These are phyloP conservation scores for Eugnorisma glareosa DNA, from an alignment of 2,888 invertebrate genomes.

Conservation along the genomic window DNA sequence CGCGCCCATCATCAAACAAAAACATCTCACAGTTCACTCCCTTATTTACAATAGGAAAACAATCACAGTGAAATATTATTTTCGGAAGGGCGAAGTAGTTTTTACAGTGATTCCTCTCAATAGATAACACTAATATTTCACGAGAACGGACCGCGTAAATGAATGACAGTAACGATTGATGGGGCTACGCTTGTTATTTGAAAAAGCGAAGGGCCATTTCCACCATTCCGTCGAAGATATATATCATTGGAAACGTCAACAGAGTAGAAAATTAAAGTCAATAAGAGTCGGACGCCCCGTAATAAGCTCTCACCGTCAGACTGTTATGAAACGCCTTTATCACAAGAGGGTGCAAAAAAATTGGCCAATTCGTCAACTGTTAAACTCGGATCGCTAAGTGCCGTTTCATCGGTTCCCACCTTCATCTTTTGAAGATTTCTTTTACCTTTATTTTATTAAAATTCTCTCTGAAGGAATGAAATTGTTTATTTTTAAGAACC, in stretches of 20 bases:
- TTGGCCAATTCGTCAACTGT: conserved; percentile 88
- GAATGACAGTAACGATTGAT: conserved; percentile 88
- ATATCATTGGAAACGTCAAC: conserved; percentile 89
- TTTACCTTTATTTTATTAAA: conserved; percentile 76
- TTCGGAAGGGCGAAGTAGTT: conserved; percentile 83
- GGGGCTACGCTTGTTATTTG: conserved; percentile 88
- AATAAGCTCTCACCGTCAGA: conserved; percentile 81
- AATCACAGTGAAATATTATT: conserved; percentile 88
- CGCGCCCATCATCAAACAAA: conserved; percentile 80
- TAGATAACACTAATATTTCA: conserved; percentile 89
- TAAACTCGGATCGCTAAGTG: conserved; percentile 81
- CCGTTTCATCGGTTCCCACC: conserved; percentile 83
- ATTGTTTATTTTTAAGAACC: conserved; percentile 63
- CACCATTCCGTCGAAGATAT: conserved; percentile 84
- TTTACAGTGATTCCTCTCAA: conserved; percentile 85
- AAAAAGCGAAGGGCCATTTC: conserved; percentile 89
- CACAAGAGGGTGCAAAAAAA: conserved; percentile 79
- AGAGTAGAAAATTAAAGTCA: conserved; percentile 90
- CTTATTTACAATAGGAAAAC: conserved; percentile 89
- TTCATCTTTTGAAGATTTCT: conserved; percentile 74
- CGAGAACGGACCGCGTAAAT: conserved; percentile 84
- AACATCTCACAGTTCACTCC: conserved; percentile 80
- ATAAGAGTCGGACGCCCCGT: conserved; percentile 82
- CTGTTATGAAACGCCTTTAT: conserved; percentile 84
- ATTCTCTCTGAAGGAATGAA: conserved; percentile 60